Conservation (phyloP, 2,797 vertebrate species). For the Diplodus sargus region DNA sequence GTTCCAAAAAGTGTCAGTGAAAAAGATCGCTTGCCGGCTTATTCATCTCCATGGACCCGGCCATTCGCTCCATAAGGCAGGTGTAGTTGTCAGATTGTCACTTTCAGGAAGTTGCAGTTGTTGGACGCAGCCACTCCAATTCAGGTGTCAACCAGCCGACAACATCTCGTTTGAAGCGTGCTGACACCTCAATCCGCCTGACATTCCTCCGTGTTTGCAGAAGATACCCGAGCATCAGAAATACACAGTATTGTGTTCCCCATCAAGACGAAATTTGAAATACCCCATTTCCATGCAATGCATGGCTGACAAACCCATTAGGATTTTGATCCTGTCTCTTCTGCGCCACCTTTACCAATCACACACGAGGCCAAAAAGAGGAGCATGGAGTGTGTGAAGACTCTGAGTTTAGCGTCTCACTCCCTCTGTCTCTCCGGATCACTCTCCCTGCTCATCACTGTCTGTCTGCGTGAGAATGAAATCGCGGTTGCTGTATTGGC, state of each 20-base stretch:
- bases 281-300: not conserved
- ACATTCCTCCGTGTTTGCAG: not conserved
- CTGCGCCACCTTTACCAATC: slow-evolving; percentile 6
- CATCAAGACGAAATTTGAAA: not conserved
- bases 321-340: slow-evolving; percentile 19
- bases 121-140: not conserved
- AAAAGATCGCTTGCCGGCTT: not conserved
- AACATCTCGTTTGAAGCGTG: not conserved
- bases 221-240: not conserved
- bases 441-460: slow-evolving; percentile 46
- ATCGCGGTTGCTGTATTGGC: slow-evolving; percentile 68
- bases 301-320: slow-evolving; percentile 2
- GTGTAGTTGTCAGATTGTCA: not conserved
- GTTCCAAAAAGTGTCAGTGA: not conserved
- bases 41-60: not conserved
- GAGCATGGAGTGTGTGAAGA: slow-evolving; percentile 17
- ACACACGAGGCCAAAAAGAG: slow-evolving; percentile 20
- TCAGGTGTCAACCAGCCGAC: not conserved
- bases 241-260: not conserved
- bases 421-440: slow-evolving; percentile 33
- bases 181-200: not conserved
- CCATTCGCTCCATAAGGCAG: not conserved
- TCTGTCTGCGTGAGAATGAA: slow-evolving; percentile 60
- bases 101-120: not conserved
- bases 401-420: slow-evolving; percentile 14